Base-by-base conservation (phyloP, 2,797 vertebrate genomes). In the Scolopax bukidnonensis region DNA sequence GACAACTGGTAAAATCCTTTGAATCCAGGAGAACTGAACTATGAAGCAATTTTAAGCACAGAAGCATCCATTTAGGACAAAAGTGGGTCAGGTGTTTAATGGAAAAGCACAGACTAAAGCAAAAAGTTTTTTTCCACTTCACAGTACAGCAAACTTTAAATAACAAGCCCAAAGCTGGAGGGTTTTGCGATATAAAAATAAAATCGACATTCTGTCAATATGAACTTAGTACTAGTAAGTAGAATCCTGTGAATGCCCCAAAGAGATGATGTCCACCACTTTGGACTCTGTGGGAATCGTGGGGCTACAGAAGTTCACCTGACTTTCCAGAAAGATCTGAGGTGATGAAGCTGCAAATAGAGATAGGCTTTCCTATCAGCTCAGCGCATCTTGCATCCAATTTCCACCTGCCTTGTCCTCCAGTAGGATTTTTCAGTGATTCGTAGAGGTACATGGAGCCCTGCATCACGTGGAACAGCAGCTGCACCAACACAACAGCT, bases 1-100 rank as follows among this genome's bases (percentile, higher is more conserved):
- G 11, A 78, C 53, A 87, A 85, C 27, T 63, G 48, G 57, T 78
- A 73, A 91, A 91, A 94, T 87, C 64, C 84, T 95, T 90, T 94
- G 78, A 95, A 95, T 89, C 64, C 57, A 48, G 64, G 48, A 88
- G 71, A 95, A 93, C 48, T 89, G 85, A 95, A 82, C 68, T 87
- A 74, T 50, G 86, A 90, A 96, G 92, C 48, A 92, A 89, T 95
- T 94, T 95, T 93, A 93, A 93, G 84, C 71, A 83, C 64, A 92
- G 88, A 93, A 74, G 51, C 48, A 94, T 93, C 70, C 80, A 82
- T 67, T 87, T 82, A 91, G 60, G 84, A 92, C 57, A 92, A 76
- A 97, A 96, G 61, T 95, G 84, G 96, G 96, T 95, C 91, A 95
- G 81, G 71, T 93, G 75, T 89, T 94, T 87, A 95, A 95, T 48